Conservation (phyloP, 2,113 vertebrate genomes). For the Notothenia coriiceps region DNA sequence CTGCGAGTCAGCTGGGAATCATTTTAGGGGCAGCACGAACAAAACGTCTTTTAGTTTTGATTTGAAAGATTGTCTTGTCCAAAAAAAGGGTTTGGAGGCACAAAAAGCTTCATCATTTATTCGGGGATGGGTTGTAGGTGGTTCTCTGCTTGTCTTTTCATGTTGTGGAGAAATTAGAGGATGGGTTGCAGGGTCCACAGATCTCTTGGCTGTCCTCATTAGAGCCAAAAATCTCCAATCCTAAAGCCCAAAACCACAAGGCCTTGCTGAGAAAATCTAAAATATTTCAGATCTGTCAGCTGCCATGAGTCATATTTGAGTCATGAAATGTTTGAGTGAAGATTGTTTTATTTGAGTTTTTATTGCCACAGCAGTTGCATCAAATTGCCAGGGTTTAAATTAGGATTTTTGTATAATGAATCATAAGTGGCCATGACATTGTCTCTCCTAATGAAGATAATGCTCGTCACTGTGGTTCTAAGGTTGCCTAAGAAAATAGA, state of each 20-base stretch:
- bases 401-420: constrained; percentile 42
- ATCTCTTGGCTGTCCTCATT: constrained; percentile 58
- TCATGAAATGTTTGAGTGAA: constrained; percentile 37
- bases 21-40: constrained; percentile 49
- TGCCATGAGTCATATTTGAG: constrained; percentile 45
- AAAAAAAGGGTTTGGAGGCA: constrained; percentile 48
- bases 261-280: constrained; percentile 11
- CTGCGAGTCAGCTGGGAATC: constrained; percentile 51
- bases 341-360: constrained; percentile 53
- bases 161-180: constrained; percentile 60
- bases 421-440: constrained; percentile 46
- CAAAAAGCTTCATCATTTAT: constrained; percentile 57
- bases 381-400: constrained; percentile 36
- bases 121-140: constrained; percentile 40
- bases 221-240: constrained; percentile 51
- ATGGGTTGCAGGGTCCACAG: constrained; percentile 45
- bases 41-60: constrained; percentile 68
- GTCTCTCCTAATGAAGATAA: constrained; percentile 53
- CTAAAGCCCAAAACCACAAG: constrained; percentile 30
- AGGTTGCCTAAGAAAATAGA: constrained; percentile 56
- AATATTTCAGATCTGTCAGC: constrained; percentile 48
- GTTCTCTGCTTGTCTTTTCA: constrained; percentile 62
- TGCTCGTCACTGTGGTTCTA: constrained; percentile 42
- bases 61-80: constrained; percentile 68
- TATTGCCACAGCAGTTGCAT: constrained; percentile 33